Evolutionary conservation across 2,888 invertebrate species (phyloP).

Genomic region (Cataglyphis cursor): DNA sequence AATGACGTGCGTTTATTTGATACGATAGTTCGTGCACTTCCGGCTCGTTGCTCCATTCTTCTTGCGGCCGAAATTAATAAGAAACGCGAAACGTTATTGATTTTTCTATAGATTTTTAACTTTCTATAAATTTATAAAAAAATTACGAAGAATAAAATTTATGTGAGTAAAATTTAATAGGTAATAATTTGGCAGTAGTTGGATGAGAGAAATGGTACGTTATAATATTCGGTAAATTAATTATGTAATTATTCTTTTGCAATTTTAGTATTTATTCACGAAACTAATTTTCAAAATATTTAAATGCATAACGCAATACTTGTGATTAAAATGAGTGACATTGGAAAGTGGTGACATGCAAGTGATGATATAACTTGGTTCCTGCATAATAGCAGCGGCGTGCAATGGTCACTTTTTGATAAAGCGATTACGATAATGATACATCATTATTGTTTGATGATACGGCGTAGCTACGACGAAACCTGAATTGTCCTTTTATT

Average conservation of each 20-base stretch:
- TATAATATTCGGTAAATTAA: neutral
- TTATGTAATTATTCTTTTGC: neutral
- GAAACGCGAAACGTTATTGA: neutral
- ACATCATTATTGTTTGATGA: conserved; percentile 36
- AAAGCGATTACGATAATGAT: conserved; percentile 49
- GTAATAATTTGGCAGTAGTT: conserved; percentile 1
- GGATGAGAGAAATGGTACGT: neutral
- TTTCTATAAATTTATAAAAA: neutral
- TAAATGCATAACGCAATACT: neutral
- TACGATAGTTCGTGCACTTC: conserved; percentile 43
- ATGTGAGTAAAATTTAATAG: neutral
- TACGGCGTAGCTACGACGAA: neutral
- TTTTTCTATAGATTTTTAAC: neutral
- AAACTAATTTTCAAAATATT: neutral
- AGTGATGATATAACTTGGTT: conserved; percentile 26
- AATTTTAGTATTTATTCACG: neutral
- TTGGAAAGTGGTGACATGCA: conserved; percentile 21
- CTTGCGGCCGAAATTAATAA: conserved; percentile 4
- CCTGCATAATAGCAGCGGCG: conserved; percentile 5
- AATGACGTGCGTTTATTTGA: conserved; percentile 71
- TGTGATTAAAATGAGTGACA: conserved; percentile 2
- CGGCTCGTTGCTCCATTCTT: conserved; percentile 20
- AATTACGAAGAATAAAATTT: conserved; percentile 3
- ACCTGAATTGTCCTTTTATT: conserved; percentile 30
- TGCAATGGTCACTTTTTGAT: conserved; percentile 42